Evolutionary conservation across 2,113 vertebrate species (phyloP), one percentile per base, ranked within the genome.

Genomic region (Rhea pennata): DNA sequence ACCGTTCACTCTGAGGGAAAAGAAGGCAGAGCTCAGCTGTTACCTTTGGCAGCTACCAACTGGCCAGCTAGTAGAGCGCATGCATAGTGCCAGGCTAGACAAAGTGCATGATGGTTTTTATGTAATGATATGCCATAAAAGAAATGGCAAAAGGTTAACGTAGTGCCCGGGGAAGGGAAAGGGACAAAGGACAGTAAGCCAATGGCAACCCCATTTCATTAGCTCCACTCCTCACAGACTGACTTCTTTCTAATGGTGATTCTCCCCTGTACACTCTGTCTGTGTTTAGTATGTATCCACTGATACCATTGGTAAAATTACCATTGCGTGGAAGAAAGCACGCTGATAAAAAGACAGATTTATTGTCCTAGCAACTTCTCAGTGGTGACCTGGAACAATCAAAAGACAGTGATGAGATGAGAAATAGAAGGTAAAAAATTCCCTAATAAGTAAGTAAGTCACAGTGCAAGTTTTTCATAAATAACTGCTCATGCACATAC

Each of bases 21-120:
- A 53, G 56, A 36, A 48, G 46, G 51, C 51, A 78, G 75, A 85
- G 71, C 56, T 82, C 79, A 85, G 70, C 44, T 71, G 81, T 77
- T 40, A n/a, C 77, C 36, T 31, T 4, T 76, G 69, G 92, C 89
- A 87, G 78, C 51, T 29, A 58, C 22, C 58, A 58, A 6, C 33
- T 46, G 77, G 64, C 40, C 73, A 67, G 46, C 17, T 7, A 24
- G 12, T 4, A 14, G 59, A 4, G 54, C 59, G 61, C 70, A 73
- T 0, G 3, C 36, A 40, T 6, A 50, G 71, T 1, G 4, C 80
- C n/a, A 58, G 42, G 88, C 36, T 46, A 42, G 56, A 13, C 15
- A 67, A 54, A 1, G 2, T 1, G 46, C 51, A 15, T 0, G 0
- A 62, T 11, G 79, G 39, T 65, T 40, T 67, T 70, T 10, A 58